A percentile compares a stretch with the other conserved stretches of the same genome.
Conservation (phyloP, 2,113 vertebrate genomes). For the Lamprotornis superbus region DNA sequence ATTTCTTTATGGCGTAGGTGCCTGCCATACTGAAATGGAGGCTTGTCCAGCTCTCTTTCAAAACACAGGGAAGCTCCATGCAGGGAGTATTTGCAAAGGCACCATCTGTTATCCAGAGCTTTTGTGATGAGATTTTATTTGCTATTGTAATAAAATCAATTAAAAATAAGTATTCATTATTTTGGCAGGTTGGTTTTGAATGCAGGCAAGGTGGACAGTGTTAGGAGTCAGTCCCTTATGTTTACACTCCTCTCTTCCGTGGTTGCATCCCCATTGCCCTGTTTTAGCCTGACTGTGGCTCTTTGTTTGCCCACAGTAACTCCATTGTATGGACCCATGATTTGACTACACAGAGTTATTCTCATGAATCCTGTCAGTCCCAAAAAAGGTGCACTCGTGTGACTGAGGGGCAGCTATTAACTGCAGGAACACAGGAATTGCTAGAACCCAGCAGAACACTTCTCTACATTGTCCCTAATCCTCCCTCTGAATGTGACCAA, state of each 20-base stretch:
- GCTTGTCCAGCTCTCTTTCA: not conserved
- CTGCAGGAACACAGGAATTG: not conserved
- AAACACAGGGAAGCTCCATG: not conserved
- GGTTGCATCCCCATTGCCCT: not conserved
- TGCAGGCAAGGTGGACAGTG: rapidly evolving
- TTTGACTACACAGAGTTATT: not conserved
- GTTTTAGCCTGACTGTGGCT: not conserved
- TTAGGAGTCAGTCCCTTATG: not conserved
- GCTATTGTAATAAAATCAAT: not conserved
- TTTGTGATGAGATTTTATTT: not conserved
- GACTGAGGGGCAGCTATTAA: not conserved
- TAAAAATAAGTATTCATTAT: not conserved
- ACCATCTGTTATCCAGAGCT: not conserved
- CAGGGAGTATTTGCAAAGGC: not conserved
- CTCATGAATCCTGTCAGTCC: not conserved
- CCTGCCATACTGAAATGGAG: not conserved
- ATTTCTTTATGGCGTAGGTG: not conserved
- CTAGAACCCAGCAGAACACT: not conserved
- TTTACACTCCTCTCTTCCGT: not conserved
- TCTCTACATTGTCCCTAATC: not conserved
- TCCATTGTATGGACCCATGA: not conserved
- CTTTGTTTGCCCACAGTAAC: not conserved
- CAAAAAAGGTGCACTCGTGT: not conserved
- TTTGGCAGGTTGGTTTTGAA: not conserved
- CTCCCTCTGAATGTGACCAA: not conserved